These are phyloP conservation scores for Oithona nana DNA, from an alignment of 2,888 invertebrate genomes.

Conservation along the genomic window DNA sequence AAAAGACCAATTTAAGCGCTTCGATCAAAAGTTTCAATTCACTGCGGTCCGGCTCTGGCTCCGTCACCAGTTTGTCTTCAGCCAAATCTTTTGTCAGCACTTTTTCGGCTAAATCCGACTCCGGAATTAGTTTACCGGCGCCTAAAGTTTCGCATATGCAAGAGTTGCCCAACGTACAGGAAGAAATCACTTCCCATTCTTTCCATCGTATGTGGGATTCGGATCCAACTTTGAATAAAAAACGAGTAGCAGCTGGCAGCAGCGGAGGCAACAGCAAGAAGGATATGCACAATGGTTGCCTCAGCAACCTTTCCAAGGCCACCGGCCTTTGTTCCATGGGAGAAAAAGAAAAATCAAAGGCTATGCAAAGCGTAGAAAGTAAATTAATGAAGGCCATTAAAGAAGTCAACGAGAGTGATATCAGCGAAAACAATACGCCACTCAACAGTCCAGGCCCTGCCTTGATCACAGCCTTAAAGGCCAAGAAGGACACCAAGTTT, in stretches of 20 bases:
- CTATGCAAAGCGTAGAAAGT: not conserved
- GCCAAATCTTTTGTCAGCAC: conserved; percentile 9
- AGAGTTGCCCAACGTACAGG: not conserved
- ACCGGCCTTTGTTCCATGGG: not conserved
- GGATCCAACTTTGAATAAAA: not conserved
- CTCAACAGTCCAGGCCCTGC: conserved; percentile 10
- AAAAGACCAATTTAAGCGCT: not conserved
- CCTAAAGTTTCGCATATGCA: not conserved
- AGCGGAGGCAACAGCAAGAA: no score
- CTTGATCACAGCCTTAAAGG: not conserved
- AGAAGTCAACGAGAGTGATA: conserved; percentile 17
- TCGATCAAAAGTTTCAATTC: conserved; percentile 7
- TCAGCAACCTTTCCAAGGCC: not conserved
- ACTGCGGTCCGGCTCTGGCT: conserved; percentile 7
- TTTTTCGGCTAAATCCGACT: conserved; percentile 14
- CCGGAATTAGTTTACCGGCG: conserved; percentile 4
- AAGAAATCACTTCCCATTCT: not conserved
- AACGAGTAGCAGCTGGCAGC: not conserved
- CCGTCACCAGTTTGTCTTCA: conserved; percentile 15
- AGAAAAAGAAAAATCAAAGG: conserved; percentile 16
- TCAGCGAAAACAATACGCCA: conserved; percentile 14
- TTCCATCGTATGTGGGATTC: not conserved
- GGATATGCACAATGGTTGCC: not conserved
- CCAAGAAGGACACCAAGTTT: not conserved
- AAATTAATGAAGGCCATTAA: conserved; percentile 17